A percentile compares a stretch with the other conserved stretches of the same genome.
These are phyloP conservation scores for Petaurus breviceps DNA, from an alignment of 2,113 vertebrate species.

Conservation along the genomic window DNA sequence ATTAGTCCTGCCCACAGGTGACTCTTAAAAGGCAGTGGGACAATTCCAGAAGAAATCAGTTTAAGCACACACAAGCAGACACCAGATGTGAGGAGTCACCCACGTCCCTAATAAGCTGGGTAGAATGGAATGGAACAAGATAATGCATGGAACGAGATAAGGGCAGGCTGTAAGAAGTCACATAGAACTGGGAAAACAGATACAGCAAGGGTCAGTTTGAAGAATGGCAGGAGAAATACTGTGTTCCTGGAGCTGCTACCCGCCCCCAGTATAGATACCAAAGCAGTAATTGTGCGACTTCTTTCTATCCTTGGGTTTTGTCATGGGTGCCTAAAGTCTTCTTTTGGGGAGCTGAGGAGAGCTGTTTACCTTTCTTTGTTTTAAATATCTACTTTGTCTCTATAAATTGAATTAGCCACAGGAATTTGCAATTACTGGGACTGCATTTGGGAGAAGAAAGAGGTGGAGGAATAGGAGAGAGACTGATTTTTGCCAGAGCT, in stretches of 20 bases:
- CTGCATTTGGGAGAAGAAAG: too few relatives aligned
- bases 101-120: not conserved
- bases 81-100: not conserved
- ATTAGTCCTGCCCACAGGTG: not conserved
- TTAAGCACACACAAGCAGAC: not conserved
- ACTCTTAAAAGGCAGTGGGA: not conserved
- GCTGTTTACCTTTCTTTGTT: too few relatives aligned
- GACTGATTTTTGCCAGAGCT: too few relatives aligned
- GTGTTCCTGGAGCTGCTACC: not conserved
- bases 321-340: too few relatives aligned
- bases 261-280: not conserved
- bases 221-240: not conserved
- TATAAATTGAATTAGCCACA: too few relatives aligned
- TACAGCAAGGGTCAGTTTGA: not conserved
- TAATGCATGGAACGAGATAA: not conserved
- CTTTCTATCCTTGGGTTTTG: too few relatives aligned
- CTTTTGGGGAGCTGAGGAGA: too few relatives aligned
- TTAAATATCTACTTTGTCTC: too few relatives aligned
- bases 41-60: not conserved
- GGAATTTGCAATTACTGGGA: too few relatives aligned
- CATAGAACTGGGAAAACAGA: not conserved
- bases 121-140: too few relatives aligned
- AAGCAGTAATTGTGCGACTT: not conserved
- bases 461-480: too few relatives aligned
- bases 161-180: not conserved